phyloP scores from a whole-genome alignment of 2,888 invertebrate genomes.

The Phengaris alcon region DNA sequence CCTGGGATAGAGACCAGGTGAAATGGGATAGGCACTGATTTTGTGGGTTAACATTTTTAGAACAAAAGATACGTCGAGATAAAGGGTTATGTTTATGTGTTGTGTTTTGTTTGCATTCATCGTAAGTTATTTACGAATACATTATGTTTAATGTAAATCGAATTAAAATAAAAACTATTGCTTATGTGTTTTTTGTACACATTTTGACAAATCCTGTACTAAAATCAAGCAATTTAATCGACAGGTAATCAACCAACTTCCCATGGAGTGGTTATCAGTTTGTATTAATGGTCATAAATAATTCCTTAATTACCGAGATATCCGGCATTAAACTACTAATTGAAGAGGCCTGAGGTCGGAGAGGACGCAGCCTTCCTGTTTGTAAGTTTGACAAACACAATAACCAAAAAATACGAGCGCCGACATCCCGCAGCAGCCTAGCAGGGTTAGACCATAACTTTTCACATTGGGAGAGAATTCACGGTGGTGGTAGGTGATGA shows the following conservation, averaged over 20 bases:
- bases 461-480: too few relatives aligned
- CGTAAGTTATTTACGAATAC: too few relatives aligned
- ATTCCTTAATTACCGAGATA: conserved; percentile 1
- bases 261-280: neutral
- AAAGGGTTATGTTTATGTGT: neutral
- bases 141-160: too few relatives aligned
- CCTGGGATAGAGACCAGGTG: conserved; percentile 8
- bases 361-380: neutral
- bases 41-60: neutral
- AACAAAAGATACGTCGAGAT: neutral
- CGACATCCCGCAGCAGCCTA: too few relatives aligned
- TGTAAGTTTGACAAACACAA: too few relatives aligned
- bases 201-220: too few relatives aligned
- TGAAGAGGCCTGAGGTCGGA: neutral
- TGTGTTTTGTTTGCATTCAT: too few relatives aligned
- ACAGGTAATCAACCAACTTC: neutral
- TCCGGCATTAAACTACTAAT: neutral
- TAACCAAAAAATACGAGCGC: too few relatives aligned
- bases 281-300: neutral
- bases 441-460: too few relatives aligned
- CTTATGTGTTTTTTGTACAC: too few relatives aligned
- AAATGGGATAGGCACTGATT: neutral
- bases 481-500: too few relatives aligned
- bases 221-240: neutral
- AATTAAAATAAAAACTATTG: too few relatives aligned